phyloP scores from a whole-genome alignment of 2,113 vertebrate species.

The Ammodytes marinus region DNA sequence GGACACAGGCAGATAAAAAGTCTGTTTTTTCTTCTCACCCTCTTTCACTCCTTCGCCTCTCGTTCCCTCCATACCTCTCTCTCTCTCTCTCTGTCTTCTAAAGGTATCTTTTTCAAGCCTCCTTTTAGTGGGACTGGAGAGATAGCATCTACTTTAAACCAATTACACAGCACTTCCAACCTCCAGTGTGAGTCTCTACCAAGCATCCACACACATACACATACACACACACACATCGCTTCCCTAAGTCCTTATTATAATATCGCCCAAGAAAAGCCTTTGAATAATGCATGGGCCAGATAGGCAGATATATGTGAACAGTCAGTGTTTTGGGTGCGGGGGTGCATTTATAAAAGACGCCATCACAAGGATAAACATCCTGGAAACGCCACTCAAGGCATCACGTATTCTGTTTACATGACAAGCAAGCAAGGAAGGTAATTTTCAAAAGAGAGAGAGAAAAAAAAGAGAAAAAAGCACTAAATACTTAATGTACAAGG shows the following conservation, averaged over 20 bases:
- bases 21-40: conserved; percentile 32
- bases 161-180: conserved; percentile 84
- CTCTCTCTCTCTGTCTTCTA: conserved; percentile 56
- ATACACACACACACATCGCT: conserved; percentile 38
- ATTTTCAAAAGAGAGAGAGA: conserved; percentile 81
- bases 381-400: conserved; percentile 83
- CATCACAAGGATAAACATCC: conserved; percentile 84
- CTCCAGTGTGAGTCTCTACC: conserved; percentile 63
- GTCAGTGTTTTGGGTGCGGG: conserved; percentile 73
- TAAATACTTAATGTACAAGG: conserved; percentile 87
- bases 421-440: conserved; percentile 81
- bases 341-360: conserved; percentile 79
- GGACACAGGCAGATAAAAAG: conserved; percentile 73
- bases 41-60: conserved; percentile 33
- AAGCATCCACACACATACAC: conserved; percentile 47
- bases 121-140: conserved; percentile 76
- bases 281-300: conserved; percentile 87
- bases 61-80: conserved; percentile 45
- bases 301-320: conserved; percentile 79
- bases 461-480: conserved; percentile 62
- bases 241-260: conserved; percentile 83
- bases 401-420: conserved; percentile 87
- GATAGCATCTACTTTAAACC: conserved; percentile 86
- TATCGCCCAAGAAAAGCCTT: conserved; percentile 83
- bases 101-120: conserved; percentile 79